Conservation (phyloP, 2,797 vertebrate genomes). For the Tapera naevia region DNA sequence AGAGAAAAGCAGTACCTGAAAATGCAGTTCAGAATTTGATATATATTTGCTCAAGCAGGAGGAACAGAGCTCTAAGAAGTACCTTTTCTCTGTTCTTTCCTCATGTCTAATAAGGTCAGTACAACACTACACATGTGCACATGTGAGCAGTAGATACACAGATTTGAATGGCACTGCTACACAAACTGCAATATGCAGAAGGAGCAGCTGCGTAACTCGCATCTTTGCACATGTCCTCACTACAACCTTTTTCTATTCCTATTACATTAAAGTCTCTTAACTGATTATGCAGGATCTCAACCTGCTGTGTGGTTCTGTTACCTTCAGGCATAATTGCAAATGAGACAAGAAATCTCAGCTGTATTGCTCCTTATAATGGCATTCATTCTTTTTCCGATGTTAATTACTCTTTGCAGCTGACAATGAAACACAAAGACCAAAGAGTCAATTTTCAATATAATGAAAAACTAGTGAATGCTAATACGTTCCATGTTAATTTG, state of each 20-base stretch:
- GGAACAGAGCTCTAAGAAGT: neutral
- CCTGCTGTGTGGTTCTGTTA: conserved; percentile 32
- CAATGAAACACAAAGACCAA: conserved; percentile 15
- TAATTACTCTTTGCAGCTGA: conserved; percentile 52
- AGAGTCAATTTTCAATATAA: conserved; percentile 45
- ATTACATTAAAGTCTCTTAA: neutral
- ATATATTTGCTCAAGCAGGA: neutral
- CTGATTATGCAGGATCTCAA: conserved; percentile 47
- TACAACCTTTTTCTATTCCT: neutral
- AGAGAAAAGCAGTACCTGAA: neutral
- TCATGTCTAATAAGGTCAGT: neutral
- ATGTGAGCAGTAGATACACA: accelerated
- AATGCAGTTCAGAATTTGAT: neutral
- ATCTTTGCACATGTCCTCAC: neutral
- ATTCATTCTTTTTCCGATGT: neutral
- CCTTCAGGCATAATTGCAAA: conserved; percentile 56
- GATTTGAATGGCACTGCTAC: neutral
- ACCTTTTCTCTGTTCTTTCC: neutral
- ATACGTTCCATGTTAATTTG: neutral
- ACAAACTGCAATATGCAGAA: neutral
- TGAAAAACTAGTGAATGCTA: neutral
- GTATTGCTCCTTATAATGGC: conserved; percentile 4
- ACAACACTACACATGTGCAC: accelerated
- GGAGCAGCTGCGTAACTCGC: neutral
- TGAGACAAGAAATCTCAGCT: conserved; percentile 56